Base-by-base conservation (phyloP, 2,888 invertebrate genomes). In the Hirtodrosophila duncani region DNA sequence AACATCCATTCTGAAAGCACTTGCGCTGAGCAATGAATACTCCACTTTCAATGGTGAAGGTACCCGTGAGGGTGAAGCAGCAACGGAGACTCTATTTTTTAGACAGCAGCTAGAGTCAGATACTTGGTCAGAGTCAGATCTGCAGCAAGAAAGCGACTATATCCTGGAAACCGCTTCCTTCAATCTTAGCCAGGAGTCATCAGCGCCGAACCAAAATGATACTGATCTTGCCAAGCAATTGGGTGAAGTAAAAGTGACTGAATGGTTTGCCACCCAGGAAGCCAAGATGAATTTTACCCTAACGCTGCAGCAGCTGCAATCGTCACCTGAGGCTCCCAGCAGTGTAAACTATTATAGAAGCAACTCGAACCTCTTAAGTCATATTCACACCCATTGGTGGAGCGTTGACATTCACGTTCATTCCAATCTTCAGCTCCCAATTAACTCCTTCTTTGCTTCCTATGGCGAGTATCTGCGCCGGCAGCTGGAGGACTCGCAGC, bases 391-490 rank as follows among this genome's bases (percentile, higher is more conserved):
- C 0, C 43, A 24, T 5, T 29, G 30, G 13, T 49, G 49, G 43
- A 34, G 11, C 0, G 29, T 43, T 5, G 49, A 49, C 13, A 7
- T 49, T 1, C 34, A 43, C 11, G 31, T 43, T 3, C 23, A 24
- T 6, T 8, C 29, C 2, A 11, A 23, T 3, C 13, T 21, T 2
- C 11, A 7, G 9, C 17, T 16, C 3, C 16, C 24, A 5, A 11
- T 3, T 2, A n/a, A 36, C 2, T 37, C 8, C 6, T 58, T 53
- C 2, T 1, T 3, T 3, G 7, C n/a, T 1, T 14, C 20, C 5
- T 67, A 48, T 3, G 64, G 41, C 3, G 13, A 27, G 0, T 39
- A 50, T 18, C 6, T 67, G 24, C 36, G 11, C 0, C 3, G 7
- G 0, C 45, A 41, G 10, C 31, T 60, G 4, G 10, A 23, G 3